Evolutionary conservation across 1,140 invertebrate species (phyloP), one percentile per base, ranked within the genome.

Genomic region (Drosophila setifemur): DNA sequence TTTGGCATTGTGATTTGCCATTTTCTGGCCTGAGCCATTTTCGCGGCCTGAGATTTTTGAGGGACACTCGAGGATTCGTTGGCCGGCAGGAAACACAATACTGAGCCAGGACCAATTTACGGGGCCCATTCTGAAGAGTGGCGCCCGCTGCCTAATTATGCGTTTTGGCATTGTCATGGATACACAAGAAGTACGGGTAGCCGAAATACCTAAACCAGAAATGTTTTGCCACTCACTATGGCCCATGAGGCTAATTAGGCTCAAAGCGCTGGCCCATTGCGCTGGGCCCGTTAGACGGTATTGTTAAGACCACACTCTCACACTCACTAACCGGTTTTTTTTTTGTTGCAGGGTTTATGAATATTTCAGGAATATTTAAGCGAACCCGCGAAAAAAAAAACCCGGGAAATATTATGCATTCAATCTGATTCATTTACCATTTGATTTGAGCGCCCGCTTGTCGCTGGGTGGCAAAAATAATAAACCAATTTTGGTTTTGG

Each of bases 201-300:
- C 26, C 9, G 7, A 54, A 72, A 72, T 71, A 49, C 42, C 31
- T 50, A 39, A 63, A 28, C 25, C 57, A 42, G 2, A 63, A 37
- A 44, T 33, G 14, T 63, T 19, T n/a, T n/a, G n/a, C 37, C 11
- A 14, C 6, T 4, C 14, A 44, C 48, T 70, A 12, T 9, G 33
- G 68, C 72, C 73, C 77, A 83, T 37, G 78, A 74, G 78, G 55
- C 78, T 83, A 83, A 83, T 83, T 83, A 83, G 78, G 78, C 79
- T 64, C 76, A 66, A 74, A 86, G 82, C 82, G 55, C 57, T 53
- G 54, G n/a, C 19, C 75, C 82, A 86, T 86, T 86, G 72, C 72
- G 67, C 31, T 28, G n/a, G n/a, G 21, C 49, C 48, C 40, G 71
- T 49, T 82, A 26, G 58, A 37, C 58, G n/a, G 40, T 50, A 73